Conservation (phyloP, 92 coral and sea anemone species). For the Galaxea fascicularis region DNA sequence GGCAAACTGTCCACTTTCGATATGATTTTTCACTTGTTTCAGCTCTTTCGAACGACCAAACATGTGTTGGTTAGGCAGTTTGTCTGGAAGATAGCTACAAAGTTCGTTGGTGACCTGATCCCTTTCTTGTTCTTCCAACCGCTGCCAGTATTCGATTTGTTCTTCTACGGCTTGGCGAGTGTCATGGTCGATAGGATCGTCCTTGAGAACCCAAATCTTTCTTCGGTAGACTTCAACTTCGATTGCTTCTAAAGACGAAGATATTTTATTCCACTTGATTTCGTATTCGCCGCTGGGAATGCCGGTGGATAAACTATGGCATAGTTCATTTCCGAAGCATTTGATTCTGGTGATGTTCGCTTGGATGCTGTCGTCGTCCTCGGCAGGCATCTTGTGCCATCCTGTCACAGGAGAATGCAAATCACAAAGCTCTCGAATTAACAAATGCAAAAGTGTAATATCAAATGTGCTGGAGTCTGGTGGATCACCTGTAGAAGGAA, state of each 20-base stretch:
- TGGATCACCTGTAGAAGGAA: conserved; percentile 52
- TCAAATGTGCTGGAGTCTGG: conserved; percentile 57
- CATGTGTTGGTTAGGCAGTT: background rate
- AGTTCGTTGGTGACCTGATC: background rate
- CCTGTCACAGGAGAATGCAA: conserved; percentile 48
- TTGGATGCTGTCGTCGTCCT: conserved; percentile 42
- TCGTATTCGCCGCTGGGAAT: conserved; percentile 41
- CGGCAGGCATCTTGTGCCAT: conserved; percentile 67
- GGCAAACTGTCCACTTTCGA: background rate
- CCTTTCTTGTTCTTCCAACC: background rate
- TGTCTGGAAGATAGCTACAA: conserved; percentile 38
- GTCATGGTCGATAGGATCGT: conserved; percentile 36
- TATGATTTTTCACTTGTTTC: background rate
- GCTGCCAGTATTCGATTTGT: background rate
- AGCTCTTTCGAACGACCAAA: conserved; percentile 47
- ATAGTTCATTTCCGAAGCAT: conserved; percentile 54
- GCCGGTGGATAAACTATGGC: conserved; percentile 37
- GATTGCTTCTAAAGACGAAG: conserved; percentile 35
- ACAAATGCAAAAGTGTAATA: conserved; percentile 59
- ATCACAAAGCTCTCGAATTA: conserved; percentile 47
- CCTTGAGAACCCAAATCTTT: conserved; percentile 49
- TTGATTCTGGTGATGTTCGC: conserved; percentile 67
- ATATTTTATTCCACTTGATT: conserved; percentile 29
- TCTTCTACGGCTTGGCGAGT: conserved; percentile 2
- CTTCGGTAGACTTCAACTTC: conserved; percentile 18